Conservation (phyloP, 2,797 vertebrate species). For the Molossus molossus region DNA sequence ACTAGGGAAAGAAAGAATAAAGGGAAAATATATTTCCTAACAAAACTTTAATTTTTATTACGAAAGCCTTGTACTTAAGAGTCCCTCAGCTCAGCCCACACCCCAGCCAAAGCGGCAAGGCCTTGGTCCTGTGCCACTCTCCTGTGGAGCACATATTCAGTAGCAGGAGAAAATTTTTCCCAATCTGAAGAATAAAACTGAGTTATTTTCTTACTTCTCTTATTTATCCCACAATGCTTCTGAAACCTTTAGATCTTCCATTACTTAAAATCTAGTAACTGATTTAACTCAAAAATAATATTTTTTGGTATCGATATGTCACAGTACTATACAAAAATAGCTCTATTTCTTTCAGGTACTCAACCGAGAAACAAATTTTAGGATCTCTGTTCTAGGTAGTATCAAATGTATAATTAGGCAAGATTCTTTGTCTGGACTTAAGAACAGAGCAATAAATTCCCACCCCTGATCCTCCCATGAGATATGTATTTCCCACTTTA, state of each 20-base stretch:
- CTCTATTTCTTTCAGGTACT: slow-evolving; percentile 49
- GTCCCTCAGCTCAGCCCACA: background rate
- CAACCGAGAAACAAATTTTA: slow-evolving; percentile 57
- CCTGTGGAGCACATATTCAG: background rate
- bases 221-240: slow-evolving; percentile 44
- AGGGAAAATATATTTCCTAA: background rate
- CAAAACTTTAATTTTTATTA: slow-evolving; percentile 55
- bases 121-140: background rate
- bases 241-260: slow-evolving; percentile 17
- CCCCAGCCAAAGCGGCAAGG: background rate
- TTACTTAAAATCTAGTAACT: slow-evolving; percentile 62
- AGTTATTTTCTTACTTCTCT: slow-evolving; percentile 63
- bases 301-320: slow-evolving; percentile 55
- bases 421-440: slow-evolving; percentile 47
- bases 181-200: slow-evolving; percentile 57
- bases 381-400: background rate
- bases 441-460: slow-evolving; percentile 55
- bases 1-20: slow-evolving; percentile 32
- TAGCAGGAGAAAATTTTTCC: slow-evolving; percentile 26
- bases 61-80: slow-evolving; percentile 10
- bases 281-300: slow-evolving; percentile 59
- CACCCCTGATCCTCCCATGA: background rate
- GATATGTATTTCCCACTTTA: background rate
- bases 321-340: slow-evolving; percentile 36
- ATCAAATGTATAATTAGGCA: background rate